phyloP scores from a whole-genome alignment of 1,140 invertebrate genomes.

The Anagrus nilaparvatae region DNA sequence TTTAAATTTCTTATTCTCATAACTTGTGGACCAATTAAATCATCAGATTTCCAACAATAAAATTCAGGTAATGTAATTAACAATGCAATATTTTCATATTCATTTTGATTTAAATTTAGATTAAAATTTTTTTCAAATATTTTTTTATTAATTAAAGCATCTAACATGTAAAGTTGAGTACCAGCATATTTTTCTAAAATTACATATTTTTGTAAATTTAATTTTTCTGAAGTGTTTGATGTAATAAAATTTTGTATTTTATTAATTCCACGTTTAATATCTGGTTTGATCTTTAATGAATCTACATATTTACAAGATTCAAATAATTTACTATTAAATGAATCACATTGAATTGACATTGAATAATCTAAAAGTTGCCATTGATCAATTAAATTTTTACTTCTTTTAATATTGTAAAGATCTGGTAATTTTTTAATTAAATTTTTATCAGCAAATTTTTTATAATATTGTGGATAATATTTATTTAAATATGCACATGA shows the following conservation, averaged over 20 bases:
- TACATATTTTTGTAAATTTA: slow-evolving; percentile 41
- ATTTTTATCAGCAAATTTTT: too few species aligned
- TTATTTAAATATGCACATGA: slow-evolving; percentile 55
- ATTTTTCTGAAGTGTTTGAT: slow-evolving; percentile 33
- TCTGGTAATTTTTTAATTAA: too few species aligned
- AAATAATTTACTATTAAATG: slow-evolving; percentile 22
- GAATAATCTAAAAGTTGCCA: slow-evolving; percentile 54
- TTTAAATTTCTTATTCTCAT: slow-evolving; percentile 53
- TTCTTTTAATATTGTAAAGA: too few species aligned
- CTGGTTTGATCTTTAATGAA: slow-evolving; percentile 37
- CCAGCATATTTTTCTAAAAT: slow-evolving; percentile 45
- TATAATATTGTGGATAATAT: slow-evolving; percentile 55
- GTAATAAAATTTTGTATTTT: slow-evolving; percentile 40
- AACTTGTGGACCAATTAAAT: slow-evolving; percentile 51
- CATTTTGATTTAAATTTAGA: slow-evolving; percentile 24
- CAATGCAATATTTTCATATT: slow-evolving; percentile 43
- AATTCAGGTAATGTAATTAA: slow-evolving; percentile 57
- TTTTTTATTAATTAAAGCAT: slow-evolving; percentile 38
- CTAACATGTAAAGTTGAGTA: slow-evolving; percentile 51
- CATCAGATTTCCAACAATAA: slow-evolving; percentile 44
- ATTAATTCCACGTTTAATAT: slow-evolving; percentile 44
- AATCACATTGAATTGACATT: slow-evolving; percentile 54
- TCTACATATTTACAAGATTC: neutral
- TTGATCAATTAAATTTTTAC: too few species aligned
- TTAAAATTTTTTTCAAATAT: neutral